Base-by-base conservation (phyloP, 2,888 invertebrate genomes). In the Erebia ligea region DNA sequence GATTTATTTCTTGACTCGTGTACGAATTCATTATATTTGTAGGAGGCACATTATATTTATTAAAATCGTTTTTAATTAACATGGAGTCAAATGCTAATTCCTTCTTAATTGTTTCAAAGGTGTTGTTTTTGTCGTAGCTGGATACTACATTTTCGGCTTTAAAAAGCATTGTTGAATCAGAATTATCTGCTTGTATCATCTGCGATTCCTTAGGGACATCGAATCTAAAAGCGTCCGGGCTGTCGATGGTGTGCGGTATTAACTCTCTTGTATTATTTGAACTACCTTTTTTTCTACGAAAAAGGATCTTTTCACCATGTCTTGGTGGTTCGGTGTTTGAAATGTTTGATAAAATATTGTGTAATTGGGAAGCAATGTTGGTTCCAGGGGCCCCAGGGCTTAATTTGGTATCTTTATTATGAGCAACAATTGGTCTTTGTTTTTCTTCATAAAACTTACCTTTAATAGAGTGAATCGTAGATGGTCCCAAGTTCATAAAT, bases 1-100 rank as follows among this genome's bases (percentile, higher is more conserved):
- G 52, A 40, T 61, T 67, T 5, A 40, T 59, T 34, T 25, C 52
- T 13, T 50, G 15, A 40, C 19, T 40, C 48, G 21, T 40, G 19
- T 40, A 34, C 13, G 59, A 50, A 52, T 52, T 52, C 40, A 52
- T 61, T 6, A 59, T 40, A 52, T 67, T 57, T n/a, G 21, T 17
- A 61, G 52, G 40, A 48, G 48, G 3, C 34, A 11, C n/a, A n/a
- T n/a, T 2, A 50, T 13, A 19, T 21, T 13, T 48, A 54, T 58
- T 56, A 8, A 52, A 48, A 61, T 70, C n/a, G 58, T 74, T 69
- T 69, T 70, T 63, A 48, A 73, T 72, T 42, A 70, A 48, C 17
- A 73, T 6, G 10, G 74, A 66, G 52, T 73, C 74, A 58, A 74
- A 72, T 63, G 67, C 64, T 48, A 74, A 67, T 19, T 70, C 56